These are phyloP conservation scores for Psittacula echo DNA, from an alignment of 2,797 vertebrate genomes.

Conservation along the genomic window DNA sequence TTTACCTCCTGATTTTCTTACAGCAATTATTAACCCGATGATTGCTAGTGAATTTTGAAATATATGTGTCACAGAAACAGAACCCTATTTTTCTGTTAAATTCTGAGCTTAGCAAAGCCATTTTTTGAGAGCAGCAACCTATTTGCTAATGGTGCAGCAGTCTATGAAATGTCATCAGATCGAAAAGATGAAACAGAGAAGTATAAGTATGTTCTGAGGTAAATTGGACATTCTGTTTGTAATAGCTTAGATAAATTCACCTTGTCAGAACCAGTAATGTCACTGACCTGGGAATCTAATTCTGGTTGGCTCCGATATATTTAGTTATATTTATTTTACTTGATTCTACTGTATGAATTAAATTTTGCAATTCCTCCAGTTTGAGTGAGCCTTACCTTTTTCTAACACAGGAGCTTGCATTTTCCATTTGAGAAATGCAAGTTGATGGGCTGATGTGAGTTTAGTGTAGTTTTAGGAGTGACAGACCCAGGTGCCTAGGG, in stretches of 20 bases:
- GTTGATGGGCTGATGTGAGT: neutral
- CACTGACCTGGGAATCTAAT: neutral
- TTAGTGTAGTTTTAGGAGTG: neutral
- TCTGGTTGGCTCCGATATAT: neutral
- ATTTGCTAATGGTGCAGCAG: constrained; percentile 7
- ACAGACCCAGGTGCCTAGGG: neutral
- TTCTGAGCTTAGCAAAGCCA: neutral
- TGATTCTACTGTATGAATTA: neutral
- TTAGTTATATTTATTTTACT: neutral
- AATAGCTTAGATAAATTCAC: constrained; percentile 23
- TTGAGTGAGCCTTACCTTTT: neutral
- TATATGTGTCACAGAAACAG: neutral
- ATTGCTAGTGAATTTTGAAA: neutral
- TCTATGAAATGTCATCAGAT: neutral
- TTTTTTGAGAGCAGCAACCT: neutral
- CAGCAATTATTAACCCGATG: neutral
- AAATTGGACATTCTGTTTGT: neutral
- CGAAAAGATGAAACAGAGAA: constrained; percentile 18
- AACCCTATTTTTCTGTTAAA: neutral
- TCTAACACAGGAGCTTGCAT: neutral
- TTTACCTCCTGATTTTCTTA: neutral
- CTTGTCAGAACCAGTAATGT: neutral
- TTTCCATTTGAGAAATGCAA: neutral
- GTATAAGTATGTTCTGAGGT: neutral
- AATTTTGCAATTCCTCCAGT: neutral